Evolutionary conservation across 2,888 invertebrate species (phyloP), one percentile per base, ranked within the genome.

Genomic region (Branchellion lobata): DNA sequence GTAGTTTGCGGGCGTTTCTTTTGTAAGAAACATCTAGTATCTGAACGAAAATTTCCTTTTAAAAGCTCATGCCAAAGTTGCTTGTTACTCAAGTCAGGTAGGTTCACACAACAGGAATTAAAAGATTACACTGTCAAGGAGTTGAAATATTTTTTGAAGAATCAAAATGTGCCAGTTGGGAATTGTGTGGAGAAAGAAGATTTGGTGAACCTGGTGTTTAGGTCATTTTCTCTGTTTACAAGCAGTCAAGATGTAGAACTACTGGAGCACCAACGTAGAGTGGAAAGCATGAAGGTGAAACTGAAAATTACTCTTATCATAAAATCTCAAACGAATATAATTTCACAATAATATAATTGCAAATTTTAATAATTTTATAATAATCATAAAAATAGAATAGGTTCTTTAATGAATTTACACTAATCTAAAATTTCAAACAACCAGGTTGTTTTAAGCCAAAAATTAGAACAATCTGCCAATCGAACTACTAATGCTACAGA

Each of bases 101-200:
- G 82, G 61, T 85, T 86, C 82, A 84, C 84, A 3, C 82, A 85
- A 34, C 82, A 84, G 51, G 84, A 85, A 53, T 84, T 86, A 21
- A 82, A 84, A 78, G 81, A 82, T 8, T 85, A 86, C 84, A 85
- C 85, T 82, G 83, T 86, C 8, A 86, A 85, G 76, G 86, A 87
- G 82, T 83, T 87, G 81, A 84, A 85, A 36, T 82, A 84, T n/a
- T 84, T 86, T 78, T 83, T 87, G 24, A 81, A 82, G 31, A 83
- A 82, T 65, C 83, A 84, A 31, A 84, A 84, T 79, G 85, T 87
- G 29, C 83, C 85, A 1, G 85, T 84, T 21, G 81, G 83, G 29
- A 84, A 84, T 31, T 87, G 86, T 81, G 84, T 81, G 57, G 87
- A 87, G 81, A 87, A 87, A 79, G 83, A 84, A 78, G 86, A 87